Base-by-base conservation (phyloP, 2,113 vertebrate genomes). In the Xenopus laevis region DNA sequence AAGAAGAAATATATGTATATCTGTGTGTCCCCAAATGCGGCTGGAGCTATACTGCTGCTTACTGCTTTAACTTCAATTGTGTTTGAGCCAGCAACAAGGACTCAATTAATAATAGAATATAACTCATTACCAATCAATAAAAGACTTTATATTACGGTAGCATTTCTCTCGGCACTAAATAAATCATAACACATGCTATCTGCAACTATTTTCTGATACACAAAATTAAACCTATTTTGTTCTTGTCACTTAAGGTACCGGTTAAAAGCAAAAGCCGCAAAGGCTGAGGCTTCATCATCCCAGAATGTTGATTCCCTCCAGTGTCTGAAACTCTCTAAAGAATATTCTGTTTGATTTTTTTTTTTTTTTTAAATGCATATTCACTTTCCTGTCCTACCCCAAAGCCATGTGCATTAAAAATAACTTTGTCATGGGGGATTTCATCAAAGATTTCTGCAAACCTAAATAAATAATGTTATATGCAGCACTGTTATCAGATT, bases 391-490 rank as follows among this genome's bases (percentile, higher is more conserved):
- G 78, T 10, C 72, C 68, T 73, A 15, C 65, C 33, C 82, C 33
- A 72, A 75, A 78, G 78, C 71, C 20, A 76, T 73, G 58, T 45
- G 10, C 55, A 82, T 67, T 71, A 82, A 78, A 64, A 52, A 81
- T 55, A 83, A 82, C 59, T 78, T 80, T 84, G 77, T 83, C 69
- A 70, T 83, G 82, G 83, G 61, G 21, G 83, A 81, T 78, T 83
- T 83, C 78, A 81, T 84, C 87, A 88, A 86, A 86, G 82, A 23
- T 82, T 84, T 81, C 82, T 80, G 72, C 83, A 82, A 84, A 78
- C 81, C 80, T 87, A 69, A 86, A 87, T 86, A 83, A 82, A 33
- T 86, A 84, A 88, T 86, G 40, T 80, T 55, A 69, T 81, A 79
- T 81, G 53, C 30, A 70, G 46, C 67, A 27, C 79, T 81, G 69